Base-by-base conservation (phyloP, 1,140 invertebrate species). In the Cyclina sinensis region DNA sequence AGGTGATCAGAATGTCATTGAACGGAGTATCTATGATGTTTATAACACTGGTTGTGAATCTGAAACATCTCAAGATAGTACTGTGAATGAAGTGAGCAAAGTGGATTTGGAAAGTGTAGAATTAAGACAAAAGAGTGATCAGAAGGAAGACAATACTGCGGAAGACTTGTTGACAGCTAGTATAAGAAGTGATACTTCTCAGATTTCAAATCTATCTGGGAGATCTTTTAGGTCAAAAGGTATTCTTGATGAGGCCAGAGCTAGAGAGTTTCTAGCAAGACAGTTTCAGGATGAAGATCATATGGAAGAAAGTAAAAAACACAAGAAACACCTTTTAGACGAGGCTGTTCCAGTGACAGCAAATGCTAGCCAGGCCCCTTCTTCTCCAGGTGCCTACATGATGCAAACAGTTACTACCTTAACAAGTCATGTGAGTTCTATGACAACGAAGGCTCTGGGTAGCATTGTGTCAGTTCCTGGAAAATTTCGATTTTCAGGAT, bases 331-430 rank as follows among this genome's bases (percentile, higher is more conserved):
- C 2, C 14, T 37, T 27, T 37, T 16, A 57, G 62, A 80, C 12
- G 48, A 48, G 9, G 12, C 39, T n/a, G 37, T 54, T 70, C 3
- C 35, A 11, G 30, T 62, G 21, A 43, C 51, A 57, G 27, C 73
- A 0, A 84, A n/a, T 0, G 21, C 97, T 93, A 97, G 96, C 27
- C 97, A 24, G 48, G 27, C 76, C 11, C 54, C 74, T 27, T 82
- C 51, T 11, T 76, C 84, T 21, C 85, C 85, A 16, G 85, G 85
- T 1, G 16, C 80, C 30, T 73, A 51, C 43, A 92, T 87, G 89
- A 89, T 83, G 81, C 86, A 86, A 78, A 92, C 68, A 43, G 87
- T 92, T 80, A 90, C 89, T 46, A 86, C 81, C 4, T 24, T 88
- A 43, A 89, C 88, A 9, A 86, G 76, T 73, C 83, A 78, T 76